phyloP scores from a whole-genome alignment of 2,888 invertebrate species.

The Metopia argyrocephala region DNA sequence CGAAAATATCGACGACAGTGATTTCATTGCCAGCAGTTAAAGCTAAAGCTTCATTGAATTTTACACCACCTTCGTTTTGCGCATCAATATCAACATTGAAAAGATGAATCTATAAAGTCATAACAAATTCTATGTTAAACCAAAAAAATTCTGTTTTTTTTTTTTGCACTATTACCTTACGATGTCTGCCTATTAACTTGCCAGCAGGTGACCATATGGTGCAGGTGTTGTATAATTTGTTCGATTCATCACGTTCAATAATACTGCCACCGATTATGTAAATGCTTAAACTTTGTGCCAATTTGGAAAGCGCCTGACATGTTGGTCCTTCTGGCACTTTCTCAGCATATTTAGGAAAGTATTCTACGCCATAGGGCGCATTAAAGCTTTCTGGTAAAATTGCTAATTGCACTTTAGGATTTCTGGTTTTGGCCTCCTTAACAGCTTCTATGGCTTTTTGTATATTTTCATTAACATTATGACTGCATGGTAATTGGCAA shows the following conservation, averaged over 20 bases:
- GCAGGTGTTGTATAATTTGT: constrained; percentile 90
- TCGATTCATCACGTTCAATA: constrained; percentile 85
- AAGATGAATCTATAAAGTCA: constrained; percentile 86
- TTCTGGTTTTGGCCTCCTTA: constrained; percentile 68
- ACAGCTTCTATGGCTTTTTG: constrained; percentile 69
- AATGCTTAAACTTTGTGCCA: constrained; percentile 87
- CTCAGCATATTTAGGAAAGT: constrained; percentile 92
- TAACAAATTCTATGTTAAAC: not conserved
- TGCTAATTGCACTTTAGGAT: constrained; percentile 79
- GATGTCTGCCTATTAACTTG: constrained; percentile 86
- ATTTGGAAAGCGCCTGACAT: constrained; percentile 83
- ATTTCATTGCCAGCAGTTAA: constrained; percentile 87
- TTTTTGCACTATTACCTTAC: constrained; percentile 83
- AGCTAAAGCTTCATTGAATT: constrained; percentile 92
- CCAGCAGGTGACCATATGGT: constrained; percentile 91
- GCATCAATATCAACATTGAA: constrained; percentile 90
- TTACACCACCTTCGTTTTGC: constrained; percentile 87
- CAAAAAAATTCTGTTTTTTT: not conserved
- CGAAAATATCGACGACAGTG: constrained; percentile 85
- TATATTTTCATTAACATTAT: constrained; percentile 69
- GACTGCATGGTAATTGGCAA: constrained; percentile 70
- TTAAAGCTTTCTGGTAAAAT: constrained; percentile 94
- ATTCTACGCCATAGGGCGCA: constrained; percentile 91
- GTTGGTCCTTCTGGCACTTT: constrained; percentile 90
- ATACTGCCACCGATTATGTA: constrained; percentile 94